Percentiles rank a stretch among this genome's conserved stretches.
phyloP scores from a whole-genome alignment of 2,797 vertebrate species.

The Channa striata region DNA sequence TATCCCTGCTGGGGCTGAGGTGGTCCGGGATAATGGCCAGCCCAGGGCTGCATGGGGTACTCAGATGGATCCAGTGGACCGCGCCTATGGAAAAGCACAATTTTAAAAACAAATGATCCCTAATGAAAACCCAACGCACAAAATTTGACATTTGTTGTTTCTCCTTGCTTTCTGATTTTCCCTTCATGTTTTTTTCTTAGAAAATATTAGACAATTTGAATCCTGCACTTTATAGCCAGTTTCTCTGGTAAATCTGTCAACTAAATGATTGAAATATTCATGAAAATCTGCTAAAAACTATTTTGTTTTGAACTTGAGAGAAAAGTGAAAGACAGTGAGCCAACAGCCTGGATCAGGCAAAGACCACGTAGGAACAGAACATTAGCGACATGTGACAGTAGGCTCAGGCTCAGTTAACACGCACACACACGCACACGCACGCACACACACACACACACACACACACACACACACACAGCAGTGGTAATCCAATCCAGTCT shows the following conservation, averaged over 20 bases:
- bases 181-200: slow-evolving; percentile 17
- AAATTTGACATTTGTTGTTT: background rate
- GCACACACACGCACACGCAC: slow-evolving; percentile 21
- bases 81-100: slow-evolving; percentile 81
- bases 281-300: slow-evolving; percentile 56
- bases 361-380: slow-evolving; percentile 72
- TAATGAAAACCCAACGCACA: background rate
- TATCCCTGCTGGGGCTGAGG: slow-evolving; percentile 80
- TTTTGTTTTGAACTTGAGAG: slow-evolving; percentile 22
- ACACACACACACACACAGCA: slow-evolving; percentile 61
- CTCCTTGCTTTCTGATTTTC: slow-evolving; percentile 20
- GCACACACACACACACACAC: slow-evolving; percentile 11
- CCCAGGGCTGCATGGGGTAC: slow-evolving; percentile 86
- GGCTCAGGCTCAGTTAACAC: slow-evolving; percentile 57
- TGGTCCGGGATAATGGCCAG: slow-evolving; percentile 76
- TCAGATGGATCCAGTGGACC: slow-evolving; percentile 88
- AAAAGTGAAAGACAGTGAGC: background rate
- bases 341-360: slow-evolving; percentile 47
- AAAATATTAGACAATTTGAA: slow-evolving; percentile 21
- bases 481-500: slow-evolving; percentile 64
- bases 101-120: slow-evolving; percentile 23
- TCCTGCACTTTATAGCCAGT: slow-evolving; percentile 7
- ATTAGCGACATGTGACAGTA: slow-evolving; percentile 73
- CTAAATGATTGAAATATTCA: slow-evolving; percentile 53
- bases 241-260: slow-evolving; percentile 25